These are phyloP conservation scores for Tiliacea citrago DNA, from an alignment of 2,888 invertebrate species.

Conservation along the genomic window DNA sequence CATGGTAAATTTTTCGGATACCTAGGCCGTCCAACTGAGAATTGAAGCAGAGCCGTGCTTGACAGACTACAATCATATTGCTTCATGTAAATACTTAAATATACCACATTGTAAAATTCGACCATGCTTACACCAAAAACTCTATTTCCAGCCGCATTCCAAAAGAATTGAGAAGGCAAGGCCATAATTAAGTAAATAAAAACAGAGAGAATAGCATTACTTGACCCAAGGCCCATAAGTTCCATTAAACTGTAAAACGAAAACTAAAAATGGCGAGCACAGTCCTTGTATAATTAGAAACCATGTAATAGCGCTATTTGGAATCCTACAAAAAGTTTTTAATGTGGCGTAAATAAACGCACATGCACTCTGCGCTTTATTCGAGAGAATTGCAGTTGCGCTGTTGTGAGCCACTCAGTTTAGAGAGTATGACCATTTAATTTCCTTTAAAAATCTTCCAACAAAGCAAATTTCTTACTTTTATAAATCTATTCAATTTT, in stretches of 20 bases:
- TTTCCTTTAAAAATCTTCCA: conserved; percentile 66
- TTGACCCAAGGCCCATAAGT: conserved; percentile 30
- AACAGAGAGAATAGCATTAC: neutral
- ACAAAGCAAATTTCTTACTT: conserved; percentile 60
- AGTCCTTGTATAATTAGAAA: conserved; percentile 57
- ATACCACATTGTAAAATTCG: too few species aligned
- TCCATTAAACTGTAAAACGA: conserved; percentile 41
- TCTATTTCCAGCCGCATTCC: neutral
- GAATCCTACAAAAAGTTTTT: conserved; percentile 55
- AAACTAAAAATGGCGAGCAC: conserved; percentile 41
- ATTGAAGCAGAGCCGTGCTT: too few species aligned
- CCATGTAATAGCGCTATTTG: conserved; percentile 57
- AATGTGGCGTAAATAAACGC: conserved; percentile 61
- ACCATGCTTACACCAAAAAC: neutral
- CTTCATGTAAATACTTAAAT: conserved; percentile 2
- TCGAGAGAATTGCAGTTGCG: conserved; percentile 66
- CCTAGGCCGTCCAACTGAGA: too few species aligned
- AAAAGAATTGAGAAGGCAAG: conserved; percentile 4
- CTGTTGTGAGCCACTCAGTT: conserved; percentile 69
- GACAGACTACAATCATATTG: neutral
- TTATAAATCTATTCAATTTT: conserved; percentile 58
- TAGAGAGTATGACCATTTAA: conserved; percentile 69
- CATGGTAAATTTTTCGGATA: neutral
- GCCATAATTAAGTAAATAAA: conserved; percentile 6
- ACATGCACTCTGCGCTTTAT: conserved; percentile 64